Evolutionary conservation across 2,797 vertebrate genomes (phyloP), one percentile per base, ranked within the genome.

Genomic region (Alca torda): DNA sequence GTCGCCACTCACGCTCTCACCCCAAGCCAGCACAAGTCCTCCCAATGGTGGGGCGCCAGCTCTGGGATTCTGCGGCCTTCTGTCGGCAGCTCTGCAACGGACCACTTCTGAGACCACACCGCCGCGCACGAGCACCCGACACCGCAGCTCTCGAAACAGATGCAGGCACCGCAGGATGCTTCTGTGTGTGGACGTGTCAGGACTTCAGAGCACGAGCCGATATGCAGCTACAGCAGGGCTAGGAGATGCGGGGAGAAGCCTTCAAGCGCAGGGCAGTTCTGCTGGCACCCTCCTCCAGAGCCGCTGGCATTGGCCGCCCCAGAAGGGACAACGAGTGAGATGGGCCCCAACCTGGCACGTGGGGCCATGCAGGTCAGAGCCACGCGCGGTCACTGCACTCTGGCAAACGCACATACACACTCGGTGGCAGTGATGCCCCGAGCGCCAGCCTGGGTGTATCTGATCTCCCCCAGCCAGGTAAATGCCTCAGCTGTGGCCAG

Each of bases 401-500:
- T 24, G 33, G 28, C 16, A 70, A 60, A 76, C 1, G 5, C 17
- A 60, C 1, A 0, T 10, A 10, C 0, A 0, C 11, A 1, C 8
- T 28, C 0, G 0, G 15, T 17, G 67, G 4, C 9, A 25, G 13
- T 0, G 1, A 54, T 4, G 1, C 23, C 35, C 39, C 0, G 0
- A 37, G 18, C 17, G 35, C 24, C 79, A 41, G 23, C 46, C 43
- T 31, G 46, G 33, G 46, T 54, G 13, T 11, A 0, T 12, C 46
- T 70, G 51, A 30, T 54, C 23, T 60, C 15, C 41, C 4, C 6
- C 4, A 3, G 18, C 26, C 64, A 73, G 12, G 4, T 9, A 26
- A 39, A 35, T 1, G 2, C 18, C 31, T 46, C 35, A 45, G 4
- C 33, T 54, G 33, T 9, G 61, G 4, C 25, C 60, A 46, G 53